Conservation (phyloP, 2,888 invertebrate genomes). For the Meiosimyza platycephala region DNA sequence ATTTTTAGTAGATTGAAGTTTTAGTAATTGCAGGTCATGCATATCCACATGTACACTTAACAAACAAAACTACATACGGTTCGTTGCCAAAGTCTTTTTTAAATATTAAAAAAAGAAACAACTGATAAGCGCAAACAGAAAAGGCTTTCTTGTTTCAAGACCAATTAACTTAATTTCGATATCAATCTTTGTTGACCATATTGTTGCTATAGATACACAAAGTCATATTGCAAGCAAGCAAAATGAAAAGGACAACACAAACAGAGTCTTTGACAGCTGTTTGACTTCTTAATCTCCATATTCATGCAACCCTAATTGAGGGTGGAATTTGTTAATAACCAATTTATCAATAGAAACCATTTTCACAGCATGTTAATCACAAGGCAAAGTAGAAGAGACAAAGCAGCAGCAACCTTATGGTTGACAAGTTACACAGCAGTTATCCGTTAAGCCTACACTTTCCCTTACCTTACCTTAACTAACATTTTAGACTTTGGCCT, state of each 20-base stretch:
- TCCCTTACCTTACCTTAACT: too few relatives aligned
- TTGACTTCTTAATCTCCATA: too few relatives aligned
- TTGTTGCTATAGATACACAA: not conserved
- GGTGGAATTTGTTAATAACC: constrained; percentile 23
- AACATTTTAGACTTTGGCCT: too few relatives aligned
- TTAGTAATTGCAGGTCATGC: too few relatives aligned
- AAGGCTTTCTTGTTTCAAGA: not conserved
- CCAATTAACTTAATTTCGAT: too few relatives aligned
- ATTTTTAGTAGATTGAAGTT: too few relatives aligned
- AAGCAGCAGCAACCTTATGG: constrained; percentile 1
- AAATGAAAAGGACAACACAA: not conserved
- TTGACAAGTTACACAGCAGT: not conserved
- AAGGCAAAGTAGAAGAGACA: not conserved
- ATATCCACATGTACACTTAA: too few relatives aligned
- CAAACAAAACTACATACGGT: too few relatives aligned
- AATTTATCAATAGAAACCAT: constrained; percentile 10
- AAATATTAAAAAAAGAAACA: not conserved
- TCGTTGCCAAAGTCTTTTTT: not conserved
- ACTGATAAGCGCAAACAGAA: not conserved
- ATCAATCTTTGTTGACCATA: not conserved
- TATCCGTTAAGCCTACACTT: too few relatives aligned
- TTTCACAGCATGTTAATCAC: constrained; percentile 19
- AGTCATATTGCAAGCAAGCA: not conserved
- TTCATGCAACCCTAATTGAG: constrained; percentile 4
- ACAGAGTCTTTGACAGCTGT: not conserved